A percentile compares a stretch with the other conserved stretches of the same genome.
Conservation (phyloP, 2,888 invertebrate species). For the Eilema sororculum region DNA sequence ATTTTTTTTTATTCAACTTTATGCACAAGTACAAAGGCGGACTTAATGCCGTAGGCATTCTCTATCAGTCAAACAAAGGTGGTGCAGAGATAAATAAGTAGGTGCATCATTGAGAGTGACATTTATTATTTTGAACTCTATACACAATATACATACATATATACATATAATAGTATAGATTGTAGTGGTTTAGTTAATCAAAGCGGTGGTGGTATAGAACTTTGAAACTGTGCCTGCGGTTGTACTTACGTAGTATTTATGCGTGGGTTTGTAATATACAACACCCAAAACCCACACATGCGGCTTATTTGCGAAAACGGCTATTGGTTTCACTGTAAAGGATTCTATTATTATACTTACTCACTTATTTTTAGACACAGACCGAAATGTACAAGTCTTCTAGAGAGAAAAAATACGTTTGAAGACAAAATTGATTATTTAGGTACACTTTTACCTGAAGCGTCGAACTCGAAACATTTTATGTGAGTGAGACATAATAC, state of each 20-base stretch:
- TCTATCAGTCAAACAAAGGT: no score
- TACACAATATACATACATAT: no score
- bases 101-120: no score
- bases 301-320: not conserved
- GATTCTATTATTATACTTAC: not conserved
- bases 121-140: no score
- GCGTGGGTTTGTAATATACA: not conserved
- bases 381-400: not conserved
- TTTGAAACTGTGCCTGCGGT: not conserved
- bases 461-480: not conserved
- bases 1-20: no score
- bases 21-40: no score
- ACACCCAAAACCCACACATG: not conserved
- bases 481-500: not conserved
- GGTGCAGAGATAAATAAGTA: no score
- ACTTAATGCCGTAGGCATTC: no score
- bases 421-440: not conserved
- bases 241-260: conserved; percentile 1
- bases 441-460: not conserved
- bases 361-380: not conserved
- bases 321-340: not conserved
- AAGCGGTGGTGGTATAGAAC: not conserved
- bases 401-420: not conserved
- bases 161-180: no score
- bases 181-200: not conserved